Evolutionary conservation across 2,797 vertebrate species (phyloP), one percentile per base, ranked within the genome.

Genomic region (Atherinosoma microstoma): DNA sequence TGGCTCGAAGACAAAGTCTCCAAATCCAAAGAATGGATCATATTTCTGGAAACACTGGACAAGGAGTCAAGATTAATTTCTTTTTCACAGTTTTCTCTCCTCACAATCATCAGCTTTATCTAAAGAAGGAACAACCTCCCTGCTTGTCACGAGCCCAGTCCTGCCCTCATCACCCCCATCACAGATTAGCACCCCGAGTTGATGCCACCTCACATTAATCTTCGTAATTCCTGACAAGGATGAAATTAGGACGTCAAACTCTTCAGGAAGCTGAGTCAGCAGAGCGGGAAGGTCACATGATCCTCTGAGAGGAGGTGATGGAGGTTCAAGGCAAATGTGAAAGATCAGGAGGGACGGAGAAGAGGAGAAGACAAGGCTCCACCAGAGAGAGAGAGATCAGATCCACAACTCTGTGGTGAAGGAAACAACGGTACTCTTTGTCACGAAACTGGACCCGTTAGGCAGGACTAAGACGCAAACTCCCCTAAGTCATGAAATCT

Each of bases 211-310:
- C 30, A 63, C 47, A 87, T 84, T 61, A 73, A 85, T 89, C 80
- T 83, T 63, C 76, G 90, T 84, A 53, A 85, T 68, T 88, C 38
- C 73, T 68, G 73, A 76, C 69, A n/a, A 36, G 76, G 49, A 75
- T 87, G 63, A 82, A 87, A 91, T 78, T 75, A 85, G 79, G 79
- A 83, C 69, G 60, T 9, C 20, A 66, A 79, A 83, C 80, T 75
- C 73, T 63, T 7, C 36, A 11, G 8, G 20, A 6, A 32, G n/a
- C n/a, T 54, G 36, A 53, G 27, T 67, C 49, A 65, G 61, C 30
- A 45, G 38, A 69, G 73, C 38, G 3, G 15, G 38, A 40, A 2
- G 38, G 38, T 40, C 38, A 40, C 38, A 4, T 15, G 38, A 40
- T 40, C 38, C 16, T 15, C 35, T 10, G 53, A 7, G 11, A 27